Evolutionary conservation across 2,888 invertebrate genomes (phyloP), one percentile per base, ranked within the genome.

Genomic region (Drosophila pegasa): DNA sequence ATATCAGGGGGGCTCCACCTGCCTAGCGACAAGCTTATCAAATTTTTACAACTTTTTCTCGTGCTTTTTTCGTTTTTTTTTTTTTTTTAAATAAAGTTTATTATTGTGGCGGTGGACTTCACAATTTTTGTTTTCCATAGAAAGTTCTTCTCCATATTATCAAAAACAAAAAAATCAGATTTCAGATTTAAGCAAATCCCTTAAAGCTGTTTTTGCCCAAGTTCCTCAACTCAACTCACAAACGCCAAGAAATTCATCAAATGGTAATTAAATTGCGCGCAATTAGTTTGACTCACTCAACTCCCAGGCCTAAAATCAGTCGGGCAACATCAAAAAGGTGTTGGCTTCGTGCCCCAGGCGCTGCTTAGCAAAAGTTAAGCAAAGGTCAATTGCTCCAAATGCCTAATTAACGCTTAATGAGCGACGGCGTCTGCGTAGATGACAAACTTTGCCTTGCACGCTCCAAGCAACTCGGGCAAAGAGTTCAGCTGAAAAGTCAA

Each of bases 191-290:
- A 43, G 1, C n/a, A 45, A 27, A n/a, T 48, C 14, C 33, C 38
- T 58, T 55, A 47, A 59, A 69, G 58, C 16, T 43, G 50, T 33
- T 54, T 27, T 38, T 25, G 45, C 35, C 51, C 37, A 43, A 64
- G n/a, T n/a, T n/a, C n/a, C n/a, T n/a, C n/a, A n/a, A n/a, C n/a
- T n/a, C n/a, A n/a, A 41, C 54, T 68, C 48, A 59, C 71, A 67
- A 79, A 77, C 63, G 47, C 66, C 71, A 78, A 78, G 66, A 65
- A 86, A 69, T 69, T 69, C 69, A 80, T 78, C 41, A 79, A 86
- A 73, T 67, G 75, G 78, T 89, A 84, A 88, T 89, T 87, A 82
- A 86, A 80, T 82, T 76, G 66, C 79, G 76, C 72, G 78, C 84
- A 88, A 89, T 89, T 89, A 87, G 79, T 74, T 79, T 67, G 75